Base-by-base conservation (phyloP, 1,140 invertebrate species). In the Amyelois transitella region DNA sequence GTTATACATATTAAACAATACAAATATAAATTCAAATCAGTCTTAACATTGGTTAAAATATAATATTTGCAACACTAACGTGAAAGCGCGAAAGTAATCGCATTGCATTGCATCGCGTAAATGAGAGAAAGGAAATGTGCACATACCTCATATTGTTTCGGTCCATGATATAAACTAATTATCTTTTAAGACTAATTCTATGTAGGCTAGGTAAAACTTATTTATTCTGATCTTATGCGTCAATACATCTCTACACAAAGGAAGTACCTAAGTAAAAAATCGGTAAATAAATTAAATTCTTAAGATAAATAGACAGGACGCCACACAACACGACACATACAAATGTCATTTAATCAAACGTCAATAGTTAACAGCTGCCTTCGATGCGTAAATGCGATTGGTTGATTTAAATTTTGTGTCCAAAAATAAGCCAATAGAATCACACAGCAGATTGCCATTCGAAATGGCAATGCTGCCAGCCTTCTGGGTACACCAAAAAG, bases 141-240 rank as follows among this genome's bases (percentile, higher is more conserved):
- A 58, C 68, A 70, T 70, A 81, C 80, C 77, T 81, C 73, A 81
- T 81, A 81, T 83, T 82, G 69, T 79, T 81, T 66, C 70, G 64
- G 54, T 83, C 78, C 78, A 81, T 84, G 43, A 62, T 72, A 65
- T 49, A 25, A 65, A 64, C 62, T 50, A 48, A 38, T 4, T 38
- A 38, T 38, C 19, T 21, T n/a, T n/a, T 12, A 48, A n/a, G 20
- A 38, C 12, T 6, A 38, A 12, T 38, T 14, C 32, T 38, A 28
- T 38, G 3, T 14, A n/a, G n/a, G 19, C 38, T 49, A 38, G 21
- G 4, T 55, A 25, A 22, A 28, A 55, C 53, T 70, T 51, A 64
- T 57, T 54, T 60, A 61, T 20, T 20, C 60, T 70, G 66, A 62
- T 60, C 51, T 58, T 69, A 73, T 50, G 61, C 55, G 58, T 62